Conservation (phyloP, 2,113 vertebrate species). For the Lycaon pictus region DNA sequence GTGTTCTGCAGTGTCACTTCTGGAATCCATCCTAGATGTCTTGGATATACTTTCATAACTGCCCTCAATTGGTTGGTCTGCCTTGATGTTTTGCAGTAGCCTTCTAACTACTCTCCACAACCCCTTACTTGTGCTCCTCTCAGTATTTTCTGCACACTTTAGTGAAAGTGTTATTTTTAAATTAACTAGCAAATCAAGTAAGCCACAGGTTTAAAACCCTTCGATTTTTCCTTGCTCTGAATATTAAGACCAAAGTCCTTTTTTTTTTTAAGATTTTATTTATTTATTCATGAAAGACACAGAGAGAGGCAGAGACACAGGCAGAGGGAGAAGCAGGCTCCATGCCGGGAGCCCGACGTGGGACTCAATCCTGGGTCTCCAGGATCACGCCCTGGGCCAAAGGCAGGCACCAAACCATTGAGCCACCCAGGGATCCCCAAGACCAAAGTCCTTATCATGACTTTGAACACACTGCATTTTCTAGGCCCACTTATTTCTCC, state of each 20-base stretch:
- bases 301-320: no score
- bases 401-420: no score
- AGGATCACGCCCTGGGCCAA: no score
- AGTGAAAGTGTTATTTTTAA: background rate
- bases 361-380: no score
- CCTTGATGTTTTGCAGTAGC: no score
- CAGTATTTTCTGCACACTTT: background rate
- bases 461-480: background rate
- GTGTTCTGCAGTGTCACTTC: background rate
- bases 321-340: no score
- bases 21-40: background rate
- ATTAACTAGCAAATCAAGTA: background rate
- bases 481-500: background rate
- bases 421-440: background rate
- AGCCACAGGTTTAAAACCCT: background rate
- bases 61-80: accelerated
- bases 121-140: background rate
- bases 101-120: background rate
- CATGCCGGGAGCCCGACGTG: no score
- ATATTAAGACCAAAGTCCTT: background rate
- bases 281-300: no score
- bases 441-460: background rate
- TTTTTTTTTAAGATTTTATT: no score
- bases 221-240: background rate
- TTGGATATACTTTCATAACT: background rate